Conservation (phyloP, 2,888 invertebrate species). For the Tiphia femorata region DNA sequence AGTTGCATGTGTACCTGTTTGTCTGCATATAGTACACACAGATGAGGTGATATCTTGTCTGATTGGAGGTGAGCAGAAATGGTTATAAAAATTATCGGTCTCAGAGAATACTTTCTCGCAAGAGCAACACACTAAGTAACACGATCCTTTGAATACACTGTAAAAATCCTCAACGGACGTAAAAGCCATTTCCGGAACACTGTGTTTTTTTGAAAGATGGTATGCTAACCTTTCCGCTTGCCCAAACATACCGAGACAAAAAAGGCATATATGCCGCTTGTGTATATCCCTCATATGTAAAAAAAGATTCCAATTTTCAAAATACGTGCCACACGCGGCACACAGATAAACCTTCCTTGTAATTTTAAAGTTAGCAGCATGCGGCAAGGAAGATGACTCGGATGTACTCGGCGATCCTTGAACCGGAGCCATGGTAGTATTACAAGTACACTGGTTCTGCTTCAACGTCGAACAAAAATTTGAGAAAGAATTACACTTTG, state of each 20-base stretch:
- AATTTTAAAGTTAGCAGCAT: slow-evolving; percentile 72
- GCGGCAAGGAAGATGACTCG: slow-evolving; percentile 66
- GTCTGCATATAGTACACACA: slow-evolving; percentile 61
- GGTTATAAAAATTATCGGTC: slow-evolving; percentile 81
- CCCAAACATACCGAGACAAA: slow-evolving; percentile 86
- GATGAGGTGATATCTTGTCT: slow-evolving; percentile 41
- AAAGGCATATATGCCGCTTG: slow-evolving; percentile 84
- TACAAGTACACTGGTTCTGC: slow-evolving; percentile 78
- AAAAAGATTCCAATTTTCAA: slow-evolving; percentile 89
- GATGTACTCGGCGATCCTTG: slow-evolving; percentile 61
- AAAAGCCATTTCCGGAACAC: slow-evolving; percentile 79
- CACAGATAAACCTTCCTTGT: slow-evolving; percentile 86
- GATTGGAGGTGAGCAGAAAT: slow-evolving; percentile 73
- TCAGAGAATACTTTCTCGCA: slow-evolving; percentile 85
- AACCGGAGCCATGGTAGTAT: slow-evolving; percentile 58
- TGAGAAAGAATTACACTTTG: slow-evolving; percentile 77
- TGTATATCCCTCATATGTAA: slow-evolving; percentile 88
- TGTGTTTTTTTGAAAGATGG: slow-evolving; percentile 84
- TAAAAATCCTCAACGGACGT: slow-evolving; percentile 78
- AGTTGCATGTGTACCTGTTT: slow-evolving; percentile 53
- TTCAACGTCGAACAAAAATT: slow-evolving; percentile 78
- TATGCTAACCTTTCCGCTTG: slow-evolving; percentile 83
- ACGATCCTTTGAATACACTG: slow-evolving; percentile 76
- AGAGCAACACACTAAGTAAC: slow-evolving; percentile 84
- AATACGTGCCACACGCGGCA: slow-evolving; percentile 85